Conservation (phyloP, 37 sponge, comb jelly and placozoan species). For the Hormiphora californensis region DNA sequence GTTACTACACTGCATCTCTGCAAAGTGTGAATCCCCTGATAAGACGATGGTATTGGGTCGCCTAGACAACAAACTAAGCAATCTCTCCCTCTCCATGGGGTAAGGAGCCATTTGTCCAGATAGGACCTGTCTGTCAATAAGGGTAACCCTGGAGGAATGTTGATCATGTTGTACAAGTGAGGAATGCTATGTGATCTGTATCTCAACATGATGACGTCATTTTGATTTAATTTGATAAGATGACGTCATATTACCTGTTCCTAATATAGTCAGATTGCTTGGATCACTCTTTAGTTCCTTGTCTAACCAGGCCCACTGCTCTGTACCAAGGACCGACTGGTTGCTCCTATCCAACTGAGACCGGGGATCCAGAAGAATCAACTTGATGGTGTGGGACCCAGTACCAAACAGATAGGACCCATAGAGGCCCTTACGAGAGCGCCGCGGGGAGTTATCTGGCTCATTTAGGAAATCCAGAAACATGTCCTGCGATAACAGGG, state of each 20-base stretch:
- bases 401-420: constrained; percentile 39
- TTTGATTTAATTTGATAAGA: no score
- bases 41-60: constrained; percentile 37
- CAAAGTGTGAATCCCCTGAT: constrained; percentile 53
- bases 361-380: constrained; percentile 38
- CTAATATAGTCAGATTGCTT: not conserved
- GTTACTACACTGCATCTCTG: not conserved
- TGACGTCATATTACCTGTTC: constrained; percentile 7
- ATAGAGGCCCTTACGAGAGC: not conserved
- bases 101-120: constrained; percentile 44
- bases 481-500: constrained; percentile 52
- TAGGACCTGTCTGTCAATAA: not conserved
- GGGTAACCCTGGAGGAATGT: constrained; percentile 13
- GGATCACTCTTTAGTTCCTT: constrained; percentile 13
- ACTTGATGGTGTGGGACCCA: not conserved
- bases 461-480: constrained; percentile 46
- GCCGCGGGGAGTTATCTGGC: not conserved
- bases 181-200: no score
- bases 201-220: no score
- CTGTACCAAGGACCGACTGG: not conserved
- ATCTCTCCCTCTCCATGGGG: constrained; percentile 29
- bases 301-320: constrained; percentile 53
- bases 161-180: no score
- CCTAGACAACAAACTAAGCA: constrained; percentile 8
- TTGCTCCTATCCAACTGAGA: not conserved